Base-by-base conservation (phyloP, 2,113 vertebrate species). In the Cranoglanis bouderius region DNA sequence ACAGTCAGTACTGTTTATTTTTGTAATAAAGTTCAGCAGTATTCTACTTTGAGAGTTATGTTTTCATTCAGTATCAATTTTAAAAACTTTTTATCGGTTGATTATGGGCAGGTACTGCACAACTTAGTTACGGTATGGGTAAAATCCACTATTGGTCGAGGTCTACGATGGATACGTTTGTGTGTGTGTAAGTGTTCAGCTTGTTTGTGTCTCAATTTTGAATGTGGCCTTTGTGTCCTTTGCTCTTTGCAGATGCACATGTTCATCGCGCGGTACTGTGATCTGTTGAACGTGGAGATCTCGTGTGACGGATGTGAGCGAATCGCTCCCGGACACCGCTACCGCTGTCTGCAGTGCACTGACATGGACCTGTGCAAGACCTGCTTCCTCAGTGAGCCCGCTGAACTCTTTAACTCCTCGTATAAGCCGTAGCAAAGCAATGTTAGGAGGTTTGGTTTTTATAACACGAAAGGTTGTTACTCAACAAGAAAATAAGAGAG, bases 311-410 rank as follows among this genome's bases (percentile, higher is more conserved):
- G 98, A 19, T 99, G 98, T 18, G 97, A 99, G 80, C 96, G 98
- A 87, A 99, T 99, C 19, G 97, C 98, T 0, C 98, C 98, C 0
- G 99, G 97, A 97, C 97, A 98, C 83, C 97, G 98, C n/a, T 99
- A 99, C 94, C 94, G 98, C 87, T 99, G 98, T 70, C 94, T 99
- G 91, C 98, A 99, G 88, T 99, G 98, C 93, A 98, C 97, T 4
- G 98, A 99, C 87, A 99, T 99, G 98, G 98, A 99, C 88, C 96
- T 99, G 3, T 99, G 98, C 91, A 99, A 99, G 94, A 98, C 98
- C 0, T 99, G 98, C 87, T 99, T 99, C 92, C 95, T 99, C 74
- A 98, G 98, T 99, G 92, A 96, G 95, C 67, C 67, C n/a, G 1
- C 61, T 81, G 18, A 26, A 4, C 19, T 65, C 83, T 19, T 55